phyloP scores from a whole-genome alignment of 2,113 vertebrate genomes.

The Prionailurus viverrinus region DNA sequence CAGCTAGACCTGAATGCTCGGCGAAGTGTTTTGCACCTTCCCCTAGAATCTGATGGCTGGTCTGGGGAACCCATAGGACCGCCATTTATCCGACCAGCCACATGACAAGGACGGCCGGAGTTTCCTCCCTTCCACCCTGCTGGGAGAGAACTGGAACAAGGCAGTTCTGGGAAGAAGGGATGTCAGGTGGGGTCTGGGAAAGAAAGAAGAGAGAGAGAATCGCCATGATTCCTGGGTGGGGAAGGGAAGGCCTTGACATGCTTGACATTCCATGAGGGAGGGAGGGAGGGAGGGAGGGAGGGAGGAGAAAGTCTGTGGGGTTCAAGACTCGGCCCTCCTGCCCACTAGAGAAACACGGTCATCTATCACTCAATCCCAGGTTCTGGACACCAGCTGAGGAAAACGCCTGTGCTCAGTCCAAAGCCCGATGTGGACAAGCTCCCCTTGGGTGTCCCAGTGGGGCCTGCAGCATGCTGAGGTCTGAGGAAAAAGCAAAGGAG shows the following conservation, averaged over 20 bases:
- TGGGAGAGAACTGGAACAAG: not conserved
- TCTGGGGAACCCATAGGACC: not conserved
- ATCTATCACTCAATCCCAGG: not conserved
- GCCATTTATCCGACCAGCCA: not conserved
- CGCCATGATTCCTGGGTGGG: not conserved
- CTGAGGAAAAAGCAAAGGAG: not conserved
- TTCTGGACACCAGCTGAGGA: not conserved
- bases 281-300: not conserved
- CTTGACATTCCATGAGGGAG: too few relatives aligned
- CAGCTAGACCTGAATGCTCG: not conserved
- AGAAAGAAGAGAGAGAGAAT: not conserved
- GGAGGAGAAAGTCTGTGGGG: not conserved
- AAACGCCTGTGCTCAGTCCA: fast-evolving
- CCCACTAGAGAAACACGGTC: not conserved
- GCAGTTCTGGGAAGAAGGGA: not conserved
- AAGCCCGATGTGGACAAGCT: fast-evolving
- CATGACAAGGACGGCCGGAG: not conserved
- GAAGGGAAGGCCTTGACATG: too few relatives aligned
- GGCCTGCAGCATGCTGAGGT: fast-evolving
- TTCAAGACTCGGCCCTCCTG: fast-evolving
- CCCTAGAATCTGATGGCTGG: not conserved
- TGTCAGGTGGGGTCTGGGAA: not conserved
- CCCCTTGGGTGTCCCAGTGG: fast-evolving
- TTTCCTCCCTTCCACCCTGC: not conserved
- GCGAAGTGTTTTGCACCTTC: not conserved